Conservation (phyloP, 2,797 vertebrate genomes). For the Sebastes reedi region DNA sequence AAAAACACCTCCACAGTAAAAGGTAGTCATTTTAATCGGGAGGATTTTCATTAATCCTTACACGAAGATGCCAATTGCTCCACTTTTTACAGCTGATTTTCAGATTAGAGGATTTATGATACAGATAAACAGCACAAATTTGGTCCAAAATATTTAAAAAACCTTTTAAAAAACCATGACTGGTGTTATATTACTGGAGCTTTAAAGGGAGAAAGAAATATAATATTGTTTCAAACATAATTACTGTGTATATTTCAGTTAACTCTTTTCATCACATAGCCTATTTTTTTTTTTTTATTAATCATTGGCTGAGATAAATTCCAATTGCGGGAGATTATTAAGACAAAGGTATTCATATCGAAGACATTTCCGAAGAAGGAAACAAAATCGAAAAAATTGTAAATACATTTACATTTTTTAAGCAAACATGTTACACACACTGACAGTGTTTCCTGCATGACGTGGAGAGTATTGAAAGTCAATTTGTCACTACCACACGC, state of each 20-base stretch:
- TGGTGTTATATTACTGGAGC: constrained; percentile 12
- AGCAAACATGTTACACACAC: constrained; percentile 31
- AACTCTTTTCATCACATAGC: constrained; percentile 29
- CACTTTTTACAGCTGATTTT: constrained; percentile 62
- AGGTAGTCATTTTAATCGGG: constrained; percentile 26
- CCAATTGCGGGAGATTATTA: constrained; percentile 29
- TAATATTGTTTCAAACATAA: constrained; percentile 52
- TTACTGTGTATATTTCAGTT: constrained; percentile 48
- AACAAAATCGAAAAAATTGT: constrained; percentile 36
- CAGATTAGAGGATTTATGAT: constrained; percentile 56
- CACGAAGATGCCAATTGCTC: constrained; percentile 31
- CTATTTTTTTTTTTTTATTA: constrained; percentile 41
- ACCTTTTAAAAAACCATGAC: constrained; percentile 34
- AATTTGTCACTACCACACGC: constrained; percentile 76
- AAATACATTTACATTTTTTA: constrained; percentile 18
- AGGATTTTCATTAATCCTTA: constrained; percentile 45
- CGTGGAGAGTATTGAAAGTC: constrained; percentile 66
- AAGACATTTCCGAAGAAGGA: constrained; percentile 19
- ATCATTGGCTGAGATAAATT: constrained; percentile 45
- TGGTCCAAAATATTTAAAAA: constrained; percentile 35
- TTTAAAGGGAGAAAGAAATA: constrained; percentile 25
- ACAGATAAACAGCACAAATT: constrained; percentile 46
- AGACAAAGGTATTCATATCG: constrained; percentile 31
- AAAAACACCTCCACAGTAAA: constrained; percentile 20
- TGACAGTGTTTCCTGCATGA: constrained; percentile 43